phyloP scores from a whole-genome alignment of 1,140 invertebrate species.

The Macrosteles quadrilineatus region DNA sequence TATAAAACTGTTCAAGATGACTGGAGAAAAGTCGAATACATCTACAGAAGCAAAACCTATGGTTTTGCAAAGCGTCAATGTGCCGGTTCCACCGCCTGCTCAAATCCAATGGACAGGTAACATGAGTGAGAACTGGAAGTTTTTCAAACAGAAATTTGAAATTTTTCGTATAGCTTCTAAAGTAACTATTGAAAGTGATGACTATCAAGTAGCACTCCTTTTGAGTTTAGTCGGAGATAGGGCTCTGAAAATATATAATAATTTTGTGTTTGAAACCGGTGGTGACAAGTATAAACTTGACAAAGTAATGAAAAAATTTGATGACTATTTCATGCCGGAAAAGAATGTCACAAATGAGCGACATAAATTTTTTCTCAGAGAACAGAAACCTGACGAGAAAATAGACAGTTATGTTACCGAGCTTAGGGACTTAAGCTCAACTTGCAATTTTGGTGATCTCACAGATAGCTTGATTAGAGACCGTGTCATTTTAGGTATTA shows the following conservation, averaged over 20 bases:
- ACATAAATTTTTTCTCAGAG: background rate
- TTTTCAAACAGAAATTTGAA: constrained; percentile 5
- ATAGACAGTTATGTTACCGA: background rate
- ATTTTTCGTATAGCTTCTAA: background rate
- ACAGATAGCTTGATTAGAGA: background rate
- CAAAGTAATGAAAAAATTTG: background rate
- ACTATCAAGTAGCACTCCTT: background rate
- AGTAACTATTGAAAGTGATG: background rate
- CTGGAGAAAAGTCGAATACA: too few species aligned
- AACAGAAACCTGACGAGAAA: background rate
- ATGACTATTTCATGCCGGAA: background rate
- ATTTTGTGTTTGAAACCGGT: background rate
- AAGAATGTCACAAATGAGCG: background rate
- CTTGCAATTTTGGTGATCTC: background rate
- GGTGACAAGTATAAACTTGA: background rate
- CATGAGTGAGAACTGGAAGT: constrained; percentile 5
- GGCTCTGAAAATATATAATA: background rate
- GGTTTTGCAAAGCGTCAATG: too few species aligned
- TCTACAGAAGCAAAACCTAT: too few species aligned
- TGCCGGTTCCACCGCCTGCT: too few species aligned
- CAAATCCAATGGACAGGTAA: background rate
- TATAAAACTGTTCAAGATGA: too few species aligned
- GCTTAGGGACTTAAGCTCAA: background rate
- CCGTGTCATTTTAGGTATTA: background rate
- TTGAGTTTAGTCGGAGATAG: background rate